These are phyloP conservation scores for Colius striatus DNA, from an alignment of 2,113 vertebrate species.

Conservation along the genomic window DNA sequence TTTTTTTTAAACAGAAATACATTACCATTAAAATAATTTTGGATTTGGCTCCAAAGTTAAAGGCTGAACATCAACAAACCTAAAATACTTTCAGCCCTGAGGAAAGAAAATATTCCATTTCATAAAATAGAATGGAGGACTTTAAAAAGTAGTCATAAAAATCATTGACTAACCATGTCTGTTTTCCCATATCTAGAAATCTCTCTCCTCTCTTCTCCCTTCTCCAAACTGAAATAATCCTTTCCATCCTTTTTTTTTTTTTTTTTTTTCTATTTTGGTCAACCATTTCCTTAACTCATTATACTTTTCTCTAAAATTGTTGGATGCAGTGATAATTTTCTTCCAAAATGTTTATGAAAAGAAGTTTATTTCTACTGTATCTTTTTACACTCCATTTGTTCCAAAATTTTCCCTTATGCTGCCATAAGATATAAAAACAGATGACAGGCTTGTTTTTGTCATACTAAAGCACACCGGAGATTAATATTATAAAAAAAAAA, in stretches of 20 bases:
- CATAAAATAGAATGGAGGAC: background rate
- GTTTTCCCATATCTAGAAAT: background rate
- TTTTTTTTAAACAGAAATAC: conserved; percentile 4
- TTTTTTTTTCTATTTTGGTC: background rate
- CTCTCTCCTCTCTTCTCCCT: rapidly evolving
- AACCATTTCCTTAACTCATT: background rate
- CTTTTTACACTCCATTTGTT: background rate
- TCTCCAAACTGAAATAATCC: rapidly evolving
- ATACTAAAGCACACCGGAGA: background rate
- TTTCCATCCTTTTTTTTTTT: background rate
- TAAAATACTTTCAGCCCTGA: background rate
- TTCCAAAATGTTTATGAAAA: background rate
- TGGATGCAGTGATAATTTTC: background rate
- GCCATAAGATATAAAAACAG: background rate
- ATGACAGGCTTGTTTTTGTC: background rate
- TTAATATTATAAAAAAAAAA: conserved; percentile 8
- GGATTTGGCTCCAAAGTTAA: background rate
- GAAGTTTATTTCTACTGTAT: background rate
- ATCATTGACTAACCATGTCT: background rate
- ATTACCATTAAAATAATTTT: conserved; percentile 3
- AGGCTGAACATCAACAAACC: background rate
- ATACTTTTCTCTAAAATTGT: background rate
- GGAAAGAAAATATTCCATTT: background rate
- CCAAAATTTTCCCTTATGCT: background rate
- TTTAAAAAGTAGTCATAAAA: conserved; percentile 1